Base-by-base conservation (phyloP, 2,113 vertebrate genomes). In the Heterochromis multidens region DNA sequence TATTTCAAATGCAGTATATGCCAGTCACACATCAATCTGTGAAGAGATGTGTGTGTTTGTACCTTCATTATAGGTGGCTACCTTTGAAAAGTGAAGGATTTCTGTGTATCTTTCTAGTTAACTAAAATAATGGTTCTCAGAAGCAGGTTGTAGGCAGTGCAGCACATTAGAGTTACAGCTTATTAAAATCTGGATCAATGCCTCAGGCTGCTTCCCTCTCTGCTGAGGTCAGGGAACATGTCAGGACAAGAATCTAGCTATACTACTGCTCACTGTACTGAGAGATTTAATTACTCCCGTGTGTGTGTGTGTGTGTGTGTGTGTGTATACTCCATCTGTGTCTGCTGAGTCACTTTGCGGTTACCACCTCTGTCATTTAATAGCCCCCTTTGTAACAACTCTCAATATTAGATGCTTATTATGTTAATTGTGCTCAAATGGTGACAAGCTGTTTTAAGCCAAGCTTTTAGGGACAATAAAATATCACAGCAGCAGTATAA, bases 391-490 rank as follows among this genome's bases (percentile, higher is more conserved):
- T 84, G 91, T 94, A 93, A 95, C 88, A 86, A 90, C 91, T 92
- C 84, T 89, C 52, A 86, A 87, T 94, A 94, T 93, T 92, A 94
- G 86, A 92, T 82, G 88, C 93, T 94, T 92, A 92, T 95, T 94
- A 93, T 93, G 92, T 82, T 95, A 95, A 95, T 95, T 94, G 93
- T 91, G 84, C 83, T 95, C 87, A 91, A 88, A 84, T 82, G 67
- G 86, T 84, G 86, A 90, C 80, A 91, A 90, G 83, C 85, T 90
- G 87, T 79, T 89, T 89, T 80, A 83, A 85, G 46, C 83, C 23
- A 70, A 62, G 84, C 80, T 57, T 84, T 85, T 88, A 88, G 54
- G 88, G 81, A 76, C 89, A 90, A 81, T 91, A 83, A 94, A 92
- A 85, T 46, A 80, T 54, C 82, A 81, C 67, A 90, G 77, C 77